phyloP scores from a whole-genome alignment of 2,888 invertebrate species.

The Pinctada fucata region DNA sequence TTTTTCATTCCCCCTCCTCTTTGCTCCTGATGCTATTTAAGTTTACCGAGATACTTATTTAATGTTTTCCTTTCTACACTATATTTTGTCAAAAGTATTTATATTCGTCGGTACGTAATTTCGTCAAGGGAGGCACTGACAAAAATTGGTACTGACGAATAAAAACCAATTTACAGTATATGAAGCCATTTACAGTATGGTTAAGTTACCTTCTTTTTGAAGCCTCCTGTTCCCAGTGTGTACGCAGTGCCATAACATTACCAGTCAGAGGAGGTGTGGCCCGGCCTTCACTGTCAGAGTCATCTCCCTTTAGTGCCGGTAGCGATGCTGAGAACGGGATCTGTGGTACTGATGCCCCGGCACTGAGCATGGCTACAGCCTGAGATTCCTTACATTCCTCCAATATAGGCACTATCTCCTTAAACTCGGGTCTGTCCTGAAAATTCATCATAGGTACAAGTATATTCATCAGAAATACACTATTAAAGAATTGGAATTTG shows the following conservation, averaged over 20 bases:
- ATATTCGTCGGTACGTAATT: too few species aligned
- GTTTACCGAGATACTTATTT: too few species aligned
- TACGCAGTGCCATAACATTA: constrained; percentile 72
- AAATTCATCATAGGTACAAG: not conserved
- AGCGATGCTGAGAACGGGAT: constrained; percentile 55
- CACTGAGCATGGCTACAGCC: constrained; percentile 65
- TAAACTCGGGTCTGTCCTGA: constrained; percentile 74
- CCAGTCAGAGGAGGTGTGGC: constrained; percentile 69
- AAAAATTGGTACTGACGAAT: too few species aligned
- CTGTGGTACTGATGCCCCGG: constrained; percentile 52
- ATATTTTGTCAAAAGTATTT: too few species aligned
- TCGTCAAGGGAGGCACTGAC: too few species aligned
- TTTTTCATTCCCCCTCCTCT: too few species aligned
- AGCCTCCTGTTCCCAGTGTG: constrained; percentile 74
- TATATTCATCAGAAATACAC: not conserved
- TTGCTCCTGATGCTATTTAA: too few species aligned
- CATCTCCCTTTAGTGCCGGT: constrained; percentile 59
- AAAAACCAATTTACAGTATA: too few species aligned
- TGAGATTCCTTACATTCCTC: constrained; percentile 69
- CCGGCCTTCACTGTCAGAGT: constrained; percentile 50
- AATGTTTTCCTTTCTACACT: too few species aligned
- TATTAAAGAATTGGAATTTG: too few species aligned
- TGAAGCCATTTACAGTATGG: too few species aligned
- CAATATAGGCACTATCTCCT: constrained; percentile 66
- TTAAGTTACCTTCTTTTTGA: constrained; percentile 59